Evolutionary conservation across 2,113 vertebrate species (phyloP).

Genomic region (Entomyzon cyanotis): DNA sequence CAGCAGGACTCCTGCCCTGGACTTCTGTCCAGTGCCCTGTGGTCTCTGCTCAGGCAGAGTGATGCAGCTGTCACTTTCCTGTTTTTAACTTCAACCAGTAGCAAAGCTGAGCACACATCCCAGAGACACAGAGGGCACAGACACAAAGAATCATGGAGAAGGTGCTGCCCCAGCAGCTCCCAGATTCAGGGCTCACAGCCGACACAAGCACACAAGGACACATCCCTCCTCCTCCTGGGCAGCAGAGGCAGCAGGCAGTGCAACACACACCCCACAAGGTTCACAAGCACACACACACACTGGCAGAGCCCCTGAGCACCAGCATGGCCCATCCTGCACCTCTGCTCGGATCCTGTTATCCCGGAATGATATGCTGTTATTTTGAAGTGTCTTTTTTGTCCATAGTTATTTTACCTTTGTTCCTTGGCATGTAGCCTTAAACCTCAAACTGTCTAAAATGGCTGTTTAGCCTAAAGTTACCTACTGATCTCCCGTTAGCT

Average conservation of each 20-base stretch:
- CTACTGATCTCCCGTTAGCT: not conserved
- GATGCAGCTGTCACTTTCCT: not conserved
- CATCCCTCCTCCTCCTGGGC: rapidly evolving
- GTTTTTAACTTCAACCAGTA: not conserved
- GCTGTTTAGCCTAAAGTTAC: not conserved
- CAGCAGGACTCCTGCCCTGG: not conserved
- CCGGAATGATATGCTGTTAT: not conserved
- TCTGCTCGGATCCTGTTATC: not conserved
- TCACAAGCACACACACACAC: rapidly evolving
- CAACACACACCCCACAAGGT: not conserved
- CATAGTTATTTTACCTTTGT: not conserved
- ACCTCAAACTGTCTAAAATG: not conserved
- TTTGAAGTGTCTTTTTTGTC: not conserved
- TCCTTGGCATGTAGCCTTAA: not conserved
- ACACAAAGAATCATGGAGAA: rapidly evolving
- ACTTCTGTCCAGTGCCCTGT: not conserved
- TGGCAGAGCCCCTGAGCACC: rapidly evolving
- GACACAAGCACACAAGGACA: not conserved
- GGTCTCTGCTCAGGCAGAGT: not conserved
- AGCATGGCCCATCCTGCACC: rapidly evolving
- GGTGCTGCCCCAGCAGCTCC: rapidly evolving
- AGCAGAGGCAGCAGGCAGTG: not conserved
- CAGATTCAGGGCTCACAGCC: not conserved
- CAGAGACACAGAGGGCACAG: not conserved
- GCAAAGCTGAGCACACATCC: not conserved